Evolutionary conservation across 1,140 invertebrate genomes (phyloP).

Genomic region (Bombus picipes): DNA sequence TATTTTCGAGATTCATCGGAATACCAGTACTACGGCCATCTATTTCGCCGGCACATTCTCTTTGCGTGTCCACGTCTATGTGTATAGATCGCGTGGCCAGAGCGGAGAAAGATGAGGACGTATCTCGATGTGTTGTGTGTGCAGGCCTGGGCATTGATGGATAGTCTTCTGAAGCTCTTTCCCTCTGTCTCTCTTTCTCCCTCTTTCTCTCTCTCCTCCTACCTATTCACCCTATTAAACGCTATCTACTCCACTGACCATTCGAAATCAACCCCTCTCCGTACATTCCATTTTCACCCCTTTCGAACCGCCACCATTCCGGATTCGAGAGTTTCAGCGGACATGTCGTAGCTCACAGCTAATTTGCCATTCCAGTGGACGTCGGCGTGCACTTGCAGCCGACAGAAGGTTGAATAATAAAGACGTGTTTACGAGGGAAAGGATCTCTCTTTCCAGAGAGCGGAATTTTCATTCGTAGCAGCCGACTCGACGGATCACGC

Average conservation of each 20-base stretch:
- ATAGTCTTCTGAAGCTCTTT: slow-evolving; percentile 45
- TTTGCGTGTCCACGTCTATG: neutral
- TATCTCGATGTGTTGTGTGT: slow-evolving; percentile 9
- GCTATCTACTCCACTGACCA: slow-evolving; percentile 52
- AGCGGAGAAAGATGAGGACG: slow-evolving; percentile 30
- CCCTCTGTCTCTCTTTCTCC: neutral
- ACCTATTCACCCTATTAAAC: slow-evolving; percentile 51
- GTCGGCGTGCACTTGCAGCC: slow-evolving; percentile 8
- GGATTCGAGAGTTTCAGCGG: neutral
- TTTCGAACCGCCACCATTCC: neutral
- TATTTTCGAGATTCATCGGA: slow-evolving; percentile 39
- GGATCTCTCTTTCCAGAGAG: neutral
- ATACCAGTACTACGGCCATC: slow-evolving; percentile 18
- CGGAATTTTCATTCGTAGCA: neutral
- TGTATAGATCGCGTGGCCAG: neutral
- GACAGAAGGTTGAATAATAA: slow-evolving; percentile 20
- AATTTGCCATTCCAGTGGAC: slow-evolving; percentile 15
- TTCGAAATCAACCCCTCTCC: slow-evolving; percentile 42
- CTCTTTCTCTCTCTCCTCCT: slow-evolving; percentile 16
- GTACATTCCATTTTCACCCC: neutral
- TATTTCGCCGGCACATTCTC: slow-evolving; percentile 27
- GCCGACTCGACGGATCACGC: neutral
- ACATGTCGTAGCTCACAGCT: neutral
- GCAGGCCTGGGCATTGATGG: slow-evolving; percentile 52
- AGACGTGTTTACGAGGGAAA: slow-evolving; percentile 7